phyloP scores from a whole-genome alignment of 64 coral and sea anemone species.

The Stichodactyla mertensii region DNA sequence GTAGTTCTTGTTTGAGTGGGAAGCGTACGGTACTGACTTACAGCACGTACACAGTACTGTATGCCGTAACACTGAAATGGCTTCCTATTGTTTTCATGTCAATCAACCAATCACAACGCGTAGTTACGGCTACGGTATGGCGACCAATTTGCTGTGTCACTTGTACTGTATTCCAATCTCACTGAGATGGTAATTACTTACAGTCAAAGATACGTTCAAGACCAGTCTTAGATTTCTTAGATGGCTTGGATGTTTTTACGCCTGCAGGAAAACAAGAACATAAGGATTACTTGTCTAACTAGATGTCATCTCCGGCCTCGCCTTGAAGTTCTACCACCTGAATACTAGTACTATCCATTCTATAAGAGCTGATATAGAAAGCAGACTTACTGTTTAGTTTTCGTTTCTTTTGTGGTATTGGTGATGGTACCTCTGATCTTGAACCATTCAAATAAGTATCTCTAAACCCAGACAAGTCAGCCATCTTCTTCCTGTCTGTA shows the following conservation, averaged over 20 bases:
- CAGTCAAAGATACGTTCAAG: conserved; percentile 49
- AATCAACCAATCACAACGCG: too few relatives aligned
- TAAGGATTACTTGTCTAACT: not conserved
- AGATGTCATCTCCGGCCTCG: too few relatives aligned
- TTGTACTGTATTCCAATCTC: too few relatives aligned
- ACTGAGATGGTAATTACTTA: not conserved
- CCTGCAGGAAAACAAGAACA: not conserved
- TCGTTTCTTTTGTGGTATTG: conserved; percentile 42
- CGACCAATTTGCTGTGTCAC: too few relatives aligned
- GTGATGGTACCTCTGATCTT: conserved; percentile 48
- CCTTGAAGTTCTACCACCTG: too few relatives aligned
- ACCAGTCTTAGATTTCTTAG: conserved; percentile 44
- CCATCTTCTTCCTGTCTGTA: conserved; percentile 58
- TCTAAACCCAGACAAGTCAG: conserved; percentile 49
- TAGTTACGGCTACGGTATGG: too few relatives aligned
- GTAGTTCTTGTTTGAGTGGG: too few relatives aligned
- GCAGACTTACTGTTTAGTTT: conserved; percentile 38
- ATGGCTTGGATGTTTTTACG: not conserved
- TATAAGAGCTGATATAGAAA: not conserved
- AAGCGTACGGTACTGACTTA: too few relatives aligned
- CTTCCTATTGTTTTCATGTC: too few relatives aligned
- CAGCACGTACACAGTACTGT: too few relatives aligned
- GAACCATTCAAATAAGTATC: conserved; percentile 48
- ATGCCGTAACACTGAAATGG: too few relatives aligned
- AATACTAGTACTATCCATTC: not conserved